Percentiles rank a stretch among this genome's conserved stretches.
Conservation (phyloP, 2,797 vertebrate genomes). For the Spondyliosoma cantharus region DNA sequence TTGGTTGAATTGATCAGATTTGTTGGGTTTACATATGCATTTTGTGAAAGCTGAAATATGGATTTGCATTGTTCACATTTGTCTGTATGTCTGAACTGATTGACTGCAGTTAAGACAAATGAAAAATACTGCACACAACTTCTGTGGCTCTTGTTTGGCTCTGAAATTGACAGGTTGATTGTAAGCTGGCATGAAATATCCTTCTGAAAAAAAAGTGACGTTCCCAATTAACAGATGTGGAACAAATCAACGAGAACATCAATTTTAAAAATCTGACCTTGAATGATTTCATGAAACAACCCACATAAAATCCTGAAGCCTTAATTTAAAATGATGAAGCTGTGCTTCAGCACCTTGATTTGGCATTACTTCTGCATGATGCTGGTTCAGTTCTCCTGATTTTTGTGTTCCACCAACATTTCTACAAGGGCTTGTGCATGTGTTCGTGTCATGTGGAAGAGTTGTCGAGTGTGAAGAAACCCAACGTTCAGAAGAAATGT, state of each 20-base stretch:
- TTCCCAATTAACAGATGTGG: conserved; percentile 17
- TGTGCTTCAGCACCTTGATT: conserved; percentile 52
- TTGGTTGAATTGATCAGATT: conserved; percentile 59
- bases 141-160: conserved; percentile 40
- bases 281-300: conserved; percentile 66
- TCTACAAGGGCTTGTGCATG: conserved; percentile 70
- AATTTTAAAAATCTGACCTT: conserved; percentile 41
- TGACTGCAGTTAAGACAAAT: conserved; percentile 26
- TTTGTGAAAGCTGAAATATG: conserved; percentile 57
- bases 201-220: conserved; percentile 16
- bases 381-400: conserved; percentile 40
- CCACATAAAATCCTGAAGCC: conserved; percentile 51
- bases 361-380: conserved; percentile 44
- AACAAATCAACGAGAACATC: conserved; percentile 19
- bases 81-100: conserved; percentile 31
- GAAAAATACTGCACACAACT: conserved; percentile 20
- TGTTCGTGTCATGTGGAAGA: conserved; percentile 64
- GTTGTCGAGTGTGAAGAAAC: conserved; percentile 57
- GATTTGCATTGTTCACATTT: conserved; percentile 40
- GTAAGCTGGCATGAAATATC: conserved; percentile 42
- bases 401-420: conserved; percentile 66
- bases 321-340: conserved; percentile 43
- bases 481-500: conserved; percentile 50
- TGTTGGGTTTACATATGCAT: conserved; percentile 53
- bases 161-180: conserved; percentile 58